Evolutionary conservation across 2,797 vertebrate genomes (phyloP).

Genomic region (Chrysocyon brachyurus): DNA sequence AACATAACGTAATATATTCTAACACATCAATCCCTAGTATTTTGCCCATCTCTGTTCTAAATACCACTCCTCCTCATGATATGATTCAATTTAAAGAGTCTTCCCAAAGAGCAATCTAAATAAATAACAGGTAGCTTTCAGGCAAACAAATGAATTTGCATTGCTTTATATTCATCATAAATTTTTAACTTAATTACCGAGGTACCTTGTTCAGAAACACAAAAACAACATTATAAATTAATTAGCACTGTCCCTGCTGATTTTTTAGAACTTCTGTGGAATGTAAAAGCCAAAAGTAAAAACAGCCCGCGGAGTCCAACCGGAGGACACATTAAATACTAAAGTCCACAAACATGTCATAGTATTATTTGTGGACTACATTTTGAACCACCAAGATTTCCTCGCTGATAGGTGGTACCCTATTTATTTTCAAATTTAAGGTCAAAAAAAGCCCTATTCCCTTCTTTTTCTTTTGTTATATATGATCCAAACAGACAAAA

Average conservation of each 20-base stretch:
- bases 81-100: constrained; percentile 87
- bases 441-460: constrained; percentile 70
- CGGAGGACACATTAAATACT: constrained; percentile 80
- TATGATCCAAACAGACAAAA: constrained; percentile 73
- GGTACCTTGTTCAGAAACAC: constrained; percentile 91
- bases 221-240: constrained; percentile 92
- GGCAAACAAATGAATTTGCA: constrained; percentile 92
- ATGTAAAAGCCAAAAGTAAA: constrained; percentile 88
- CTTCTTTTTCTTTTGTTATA: constrained; percentile 81
- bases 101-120: constrained; percentile 90
- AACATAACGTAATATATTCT: constrained; percentile 55
- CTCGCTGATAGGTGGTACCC: constrained; percentile 79
- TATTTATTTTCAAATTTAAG: constrained; percentile 85
- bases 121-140: constrained; percentile 92
- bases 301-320: constrained; percentile 82
- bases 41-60: constrained; percentile 80
- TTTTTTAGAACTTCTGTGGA: constrained; percentile 88
- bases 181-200: constrained; percentile 93
- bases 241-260: constrained; percentile 90
- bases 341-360: constrained; percentile 77
- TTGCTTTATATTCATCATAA: constrained; percentile 93
- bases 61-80: constrained; percentile 82
- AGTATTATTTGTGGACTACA: constrained; percentile 35
- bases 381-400: constrained; percentile 80
- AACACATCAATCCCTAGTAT: constrained; percentile 64